phyloP scores from a whole-genome alignment of 2,797 vertebrate genomes.

The Spondyliosoma cantharus region DNA sequence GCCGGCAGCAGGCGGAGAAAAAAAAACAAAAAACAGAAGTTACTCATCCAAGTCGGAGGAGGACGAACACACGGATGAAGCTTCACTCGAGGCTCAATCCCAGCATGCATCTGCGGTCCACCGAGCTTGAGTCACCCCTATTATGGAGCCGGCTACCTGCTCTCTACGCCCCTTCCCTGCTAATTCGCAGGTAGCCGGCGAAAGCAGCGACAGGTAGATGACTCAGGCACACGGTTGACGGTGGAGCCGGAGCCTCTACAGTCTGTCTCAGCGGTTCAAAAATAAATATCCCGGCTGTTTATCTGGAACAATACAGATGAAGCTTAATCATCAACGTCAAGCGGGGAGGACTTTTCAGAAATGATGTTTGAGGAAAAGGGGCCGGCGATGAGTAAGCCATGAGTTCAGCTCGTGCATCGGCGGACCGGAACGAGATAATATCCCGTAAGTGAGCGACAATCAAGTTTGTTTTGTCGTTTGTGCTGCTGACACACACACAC shows the following conservation, averaged over 20 bases:
- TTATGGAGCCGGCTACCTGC: slow-evolving; percentile 3
- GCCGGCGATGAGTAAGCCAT: slow-evolving; percentile 14
- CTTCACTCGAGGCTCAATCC: slow-evolving; percentile 22
- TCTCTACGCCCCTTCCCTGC: not conserved
- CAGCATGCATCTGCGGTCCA: slow-evolving; percentile 32
- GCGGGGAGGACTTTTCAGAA: not conserved
- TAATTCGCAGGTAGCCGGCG: slow-evolving; percentile 8
- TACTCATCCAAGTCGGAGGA: not conserved
- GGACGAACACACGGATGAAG: slow-evolving; percentile 26
- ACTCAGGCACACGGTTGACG: not conserved
- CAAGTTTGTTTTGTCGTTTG: not conserved
- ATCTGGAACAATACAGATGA: not conserved
- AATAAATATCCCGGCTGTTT: slow-evolving; percentile 3
- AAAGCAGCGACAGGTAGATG: slow-evolving; percentile 8
- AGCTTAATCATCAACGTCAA: not conserved
- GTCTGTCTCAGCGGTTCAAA: not conserved
- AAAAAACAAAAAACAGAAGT: too few relatives aligned
- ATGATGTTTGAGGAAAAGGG: not conserved
- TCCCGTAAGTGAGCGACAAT: not conserved
- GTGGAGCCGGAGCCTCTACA: not conserved
- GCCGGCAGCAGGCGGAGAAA: not conserved
- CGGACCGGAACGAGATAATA: not conserved
- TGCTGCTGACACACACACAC: not conserved
- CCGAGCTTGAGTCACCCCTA: slow-evolving; percentile 16
- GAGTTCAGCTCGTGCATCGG: not conserved